Base-by-base conservation (phyloP, 2,888 invertebrate species). In the Drosophila phalerata region DNA sequence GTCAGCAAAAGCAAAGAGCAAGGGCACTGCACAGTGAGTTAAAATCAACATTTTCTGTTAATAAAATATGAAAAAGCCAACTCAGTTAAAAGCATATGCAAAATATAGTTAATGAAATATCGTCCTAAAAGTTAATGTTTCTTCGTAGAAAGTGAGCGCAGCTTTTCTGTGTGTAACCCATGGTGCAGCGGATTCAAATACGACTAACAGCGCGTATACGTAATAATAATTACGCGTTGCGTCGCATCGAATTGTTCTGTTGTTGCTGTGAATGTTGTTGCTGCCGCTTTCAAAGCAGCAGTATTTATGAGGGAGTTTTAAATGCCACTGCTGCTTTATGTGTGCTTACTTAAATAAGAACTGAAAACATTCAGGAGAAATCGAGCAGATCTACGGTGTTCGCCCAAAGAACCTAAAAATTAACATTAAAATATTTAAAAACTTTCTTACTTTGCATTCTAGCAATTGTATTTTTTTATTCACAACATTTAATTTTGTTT, bases 151-250 rank as follows among this genome's bases (percentile, higher is more conserved):
- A 38, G 30, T 38, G 11, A 10, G 22, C 8, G 19, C 25, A 32
- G 34, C 19, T 53, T 19, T 25, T 30, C n/a, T 11, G 15, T 10
- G 34, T 68, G 1, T 30, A 3, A 28, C 43, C 72, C 73, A 72
- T 55, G 38, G 62, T 75, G 34, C 62, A 38, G 22, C 43, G 25
- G 8, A 19, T 37, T 25, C 15, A 32, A 48, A 22, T 43, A 3
- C 47, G 42, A n/a, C 49, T 32, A 65, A 70, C 69, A 52, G 61
- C 66, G 86, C 79, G 86, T 83, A 88, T 83, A 72, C 86, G 88
- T 79, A 83, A 88, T 85, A 85, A 88, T 79, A 61, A 88, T 88
- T 77, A 82, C 75, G 70, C 75, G 64, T 53, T 52, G 58, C 68
- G 57, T 66, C 56, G 68, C 61, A 28, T 32, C n/a, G 58, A 19